These are phyloP conservation scores for Chloroceryle aenea DNA, from an alignment of 2,113 vertebrate genomes.

Conservation along the genomic window DNA sequence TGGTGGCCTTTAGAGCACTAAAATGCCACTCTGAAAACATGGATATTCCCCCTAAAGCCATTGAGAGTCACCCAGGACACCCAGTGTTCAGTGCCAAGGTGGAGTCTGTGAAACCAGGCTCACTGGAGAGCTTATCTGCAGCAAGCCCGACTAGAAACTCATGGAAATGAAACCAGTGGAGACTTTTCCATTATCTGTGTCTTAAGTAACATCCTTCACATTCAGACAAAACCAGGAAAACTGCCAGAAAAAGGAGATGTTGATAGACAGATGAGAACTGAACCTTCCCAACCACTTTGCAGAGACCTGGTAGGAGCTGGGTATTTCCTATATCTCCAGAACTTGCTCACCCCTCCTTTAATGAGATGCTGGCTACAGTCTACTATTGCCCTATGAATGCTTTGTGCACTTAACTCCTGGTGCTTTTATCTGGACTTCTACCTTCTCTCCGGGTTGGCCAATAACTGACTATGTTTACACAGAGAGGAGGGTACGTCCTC, in stretches of 20 bases:
- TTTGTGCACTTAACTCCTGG: neutral
- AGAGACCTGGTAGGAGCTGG: neutral
- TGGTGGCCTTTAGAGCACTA: neutral
- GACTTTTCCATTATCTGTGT: neutral
- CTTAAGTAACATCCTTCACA: neutral
- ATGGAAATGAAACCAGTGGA: neutral
- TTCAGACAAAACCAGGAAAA: neutral
- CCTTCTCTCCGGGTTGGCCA: neutral
- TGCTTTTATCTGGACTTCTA: neutral
- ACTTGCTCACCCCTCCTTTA: neutral
- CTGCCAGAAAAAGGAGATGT: neutral
- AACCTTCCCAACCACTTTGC: neutral
- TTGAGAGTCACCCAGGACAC: neutral
- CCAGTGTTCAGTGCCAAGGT: neutral
- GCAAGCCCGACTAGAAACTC: neutral
- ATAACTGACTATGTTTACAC: neutral
- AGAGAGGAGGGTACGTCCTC: neutral
- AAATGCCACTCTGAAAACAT: neutral
- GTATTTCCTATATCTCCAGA: neutral
- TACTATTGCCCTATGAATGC: accelerated
- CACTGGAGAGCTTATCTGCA: neutral
- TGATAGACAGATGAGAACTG: neutral
- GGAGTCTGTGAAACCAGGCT: neutral
- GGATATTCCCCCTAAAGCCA: neutral
- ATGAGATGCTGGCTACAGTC: neutral